These are phyloP conservation scores for Vanessa tameamea DNA, from an alignment of 1,140 invertebrate genomes.

Conservation along the genomic window DNA sequence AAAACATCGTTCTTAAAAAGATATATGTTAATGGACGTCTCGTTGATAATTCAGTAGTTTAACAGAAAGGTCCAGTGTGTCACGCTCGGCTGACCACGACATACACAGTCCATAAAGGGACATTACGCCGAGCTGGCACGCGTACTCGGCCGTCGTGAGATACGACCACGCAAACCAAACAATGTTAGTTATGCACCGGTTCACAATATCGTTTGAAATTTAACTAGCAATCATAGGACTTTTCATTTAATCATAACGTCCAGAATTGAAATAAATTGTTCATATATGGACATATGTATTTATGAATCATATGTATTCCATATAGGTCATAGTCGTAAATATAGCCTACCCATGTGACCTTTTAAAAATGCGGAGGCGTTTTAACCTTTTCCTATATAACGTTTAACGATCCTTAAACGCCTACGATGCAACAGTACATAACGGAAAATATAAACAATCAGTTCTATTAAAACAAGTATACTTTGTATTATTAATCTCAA, in stretches of 20 bases:
- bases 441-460: background rate
- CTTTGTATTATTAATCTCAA: background rate
- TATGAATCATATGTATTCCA: background rate
- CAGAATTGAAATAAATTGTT: background rate
- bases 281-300: background rate
- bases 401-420: background rate
- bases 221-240: background rate
- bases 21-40: slow-evolving; percentile 12
- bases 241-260: background rate
- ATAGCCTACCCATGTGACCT: slow-evolving; percentile 2
- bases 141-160: slow-evolving; percentile 30
- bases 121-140: slow-evolving; percentile 33
- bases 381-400: background rate
- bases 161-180: slow-evolving; percentile 37
- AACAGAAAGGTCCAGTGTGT: slow-evolving; percentile 19
- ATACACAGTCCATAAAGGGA: slow-evolving; percentile 28
- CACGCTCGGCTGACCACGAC: slow-evolving; percentile 27
- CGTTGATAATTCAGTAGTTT: slow-evolving; percentile 24
- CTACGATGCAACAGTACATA: background rate
- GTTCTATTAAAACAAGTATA: background rate
- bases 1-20: background rate
- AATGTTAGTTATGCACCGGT: slow-evolving; percentile 23
- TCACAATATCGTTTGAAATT: slow-evolving; percentile 16
- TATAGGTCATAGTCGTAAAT: background rate
- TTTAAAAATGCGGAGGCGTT: slow-evolving; percentile 5